A percentile compares a stretch with the other conserved stretches of the same genome.
Evolutionary conservation across 2,113 vertebrate species (phyloP).

Genomic region (Clinocottus analis): DNA sequence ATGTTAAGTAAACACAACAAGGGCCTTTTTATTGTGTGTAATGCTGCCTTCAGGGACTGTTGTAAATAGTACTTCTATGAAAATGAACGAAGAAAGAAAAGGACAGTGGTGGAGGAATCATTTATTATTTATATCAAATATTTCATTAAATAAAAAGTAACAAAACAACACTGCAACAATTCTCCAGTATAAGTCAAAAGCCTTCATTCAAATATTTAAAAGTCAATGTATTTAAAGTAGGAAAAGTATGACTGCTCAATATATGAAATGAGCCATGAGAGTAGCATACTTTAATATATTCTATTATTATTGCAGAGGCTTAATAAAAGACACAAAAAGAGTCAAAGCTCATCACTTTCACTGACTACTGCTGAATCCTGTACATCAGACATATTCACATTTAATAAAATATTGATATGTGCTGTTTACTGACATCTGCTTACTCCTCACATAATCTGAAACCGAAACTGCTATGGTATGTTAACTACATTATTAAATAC

Average conservation of each 20-base stretch:
- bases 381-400: neutral
- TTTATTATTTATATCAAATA: no score
- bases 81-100: neutral
- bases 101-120: neutral
- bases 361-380: neutral
- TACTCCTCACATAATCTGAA: neutral
- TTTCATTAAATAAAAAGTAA: constrained; percentile 1
- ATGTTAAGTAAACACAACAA: neutral
- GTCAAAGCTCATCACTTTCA: constrained; percentile 4
- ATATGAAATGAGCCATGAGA: neutral
- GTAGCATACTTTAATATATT: neutral
- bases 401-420: neutral
- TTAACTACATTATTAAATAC: constrained; percentile 2
- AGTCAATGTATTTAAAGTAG: neutral
- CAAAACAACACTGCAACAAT: neutral
- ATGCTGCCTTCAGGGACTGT: constrained; percentile 3
- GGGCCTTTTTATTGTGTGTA: neutral
- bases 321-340: constrained; percentile 9
- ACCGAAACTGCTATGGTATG: neutral
- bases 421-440: neutral
- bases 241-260: neutral
- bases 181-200: neutral
- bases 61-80: neutral
- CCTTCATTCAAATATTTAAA: neutral
- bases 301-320: neutral